Percentiles rank a stretch among this genome's conserved stretches.
Conservation (phyloP, 2,888 invertebrate genomes). For the Nymphalis polychloros region DNA sequence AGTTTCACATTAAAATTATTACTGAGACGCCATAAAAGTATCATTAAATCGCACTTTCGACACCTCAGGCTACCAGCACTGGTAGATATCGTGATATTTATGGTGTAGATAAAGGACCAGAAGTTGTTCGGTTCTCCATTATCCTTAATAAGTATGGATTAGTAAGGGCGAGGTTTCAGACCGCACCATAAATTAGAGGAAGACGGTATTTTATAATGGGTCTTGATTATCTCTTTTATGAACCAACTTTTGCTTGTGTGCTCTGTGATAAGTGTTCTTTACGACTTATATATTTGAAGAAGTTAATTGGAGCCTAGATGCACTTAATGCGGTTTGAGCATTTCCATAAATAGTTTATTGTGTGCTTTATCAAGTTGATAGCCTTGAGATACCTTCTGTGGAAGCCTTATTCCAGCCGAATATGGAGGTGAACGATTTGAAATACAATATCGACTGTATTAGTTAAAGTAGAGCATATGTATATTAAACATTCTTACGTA, state of each 20-base stretch:
- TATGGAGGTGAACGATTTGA: constrained; percentile 21
- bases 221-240: constrained; percentile 69
- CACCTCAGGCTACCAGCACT: constrained; percentile 63
- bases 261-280: constrained; percentile 69
- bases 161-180: constrained; percentile 66
- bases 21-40: constrained; percentile 54
- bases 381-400: constrained; percentile 23
- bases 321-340: constrained; percentile 40
- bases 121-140: constrained; percentile 77
- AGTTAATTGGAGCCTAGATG: constrained; percentile 59
- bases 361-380: constrained; percentile 39
- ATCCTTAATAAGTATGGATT: constrained; percentile 81
- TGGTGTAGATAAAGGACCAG: constrained; percentile 71
- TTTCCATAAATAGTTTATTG: constrained; percentile 46
- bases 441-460: constrained; percentile 4
- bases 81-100: constrained; percentile 66
- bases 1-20: constrained; percentile 56
- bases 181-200: constrained; percentile 69
- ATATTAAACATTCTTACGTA: too few species aligned
- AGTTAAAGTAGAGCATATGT: too few species aligned
- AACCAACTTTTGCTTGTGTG: constrained; percentile 59
- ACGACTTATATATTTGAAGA: constrained; percentile 65
- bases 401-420: constrained; percentile 16
- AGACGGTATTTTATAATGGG: constrained; percentile 69
- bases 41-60: constrained; percentile 67